A percentile compares a stretch with the other conserved stretches of the same genome.
These are phyloP conservation scores for Erebia epiphron DNA, from an alignment of 2,888 invertebrate genomes.

Conservation along the genomic window DNA sequence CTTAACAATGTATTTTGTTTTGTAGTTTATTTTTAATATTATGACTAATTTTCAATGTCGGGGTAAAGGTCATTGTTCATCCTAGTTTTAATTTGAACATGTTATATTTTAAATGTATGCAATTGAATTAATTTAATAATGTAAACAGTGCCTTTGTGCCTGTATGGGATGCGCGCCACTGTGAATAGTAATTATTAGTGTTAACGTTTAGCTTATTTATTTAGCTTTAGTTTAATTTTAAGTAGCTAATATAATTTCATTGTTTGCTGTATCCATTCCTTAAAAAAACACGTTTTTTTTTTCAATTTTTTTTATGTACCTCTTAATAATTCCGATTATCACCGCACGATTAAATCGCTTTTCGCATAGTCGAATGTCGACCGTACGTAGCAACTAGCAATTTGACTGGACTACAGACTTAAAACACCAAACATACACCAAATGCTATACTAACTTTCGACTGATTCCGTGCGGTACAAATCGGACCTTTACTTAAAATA, in stretches of 20 bases:
- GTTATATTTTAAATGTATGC: background rate
- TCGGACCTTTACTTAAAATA: background rate
- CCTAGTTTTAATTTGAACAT: no score
- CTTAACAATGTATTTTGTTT: no score
- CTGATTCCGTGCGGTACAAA: background rate
- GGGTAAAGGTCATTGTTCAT: no score
- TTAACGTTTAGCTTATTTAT: constrained; percentile 21
- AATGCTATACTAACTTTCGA: background rate
- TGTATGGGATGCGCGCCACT: constrained; percentile 7
- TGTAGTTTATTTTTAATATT: no score
- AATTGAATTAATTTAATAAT: background rate
- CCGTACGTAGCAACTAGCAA: background rate
- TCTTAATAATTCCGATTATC: background rate
- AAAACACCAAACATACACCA: background rate
- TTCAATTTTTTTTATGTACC: background rate
- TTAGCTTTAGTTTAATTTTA: constrained; percentile 5
- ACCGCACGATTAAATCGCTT: background rate
- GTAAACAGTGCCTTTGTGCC: constrained; percentile 11
- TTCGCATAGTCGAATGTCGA: background rate
- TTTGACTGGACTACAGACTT: background rate
- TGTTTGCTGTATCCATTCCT: constrained; percentile 2
- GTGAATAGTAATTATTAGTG: background rate
- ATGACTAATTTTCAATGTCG: no score
- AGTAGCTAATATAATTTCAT: constrained; percentile 21
- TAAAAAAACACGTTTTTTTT: background rate